Evolutionary conservation across 2,113 vertebrate species (phyloP).

Genomic region (Limnothrissa miodon): DNA sequence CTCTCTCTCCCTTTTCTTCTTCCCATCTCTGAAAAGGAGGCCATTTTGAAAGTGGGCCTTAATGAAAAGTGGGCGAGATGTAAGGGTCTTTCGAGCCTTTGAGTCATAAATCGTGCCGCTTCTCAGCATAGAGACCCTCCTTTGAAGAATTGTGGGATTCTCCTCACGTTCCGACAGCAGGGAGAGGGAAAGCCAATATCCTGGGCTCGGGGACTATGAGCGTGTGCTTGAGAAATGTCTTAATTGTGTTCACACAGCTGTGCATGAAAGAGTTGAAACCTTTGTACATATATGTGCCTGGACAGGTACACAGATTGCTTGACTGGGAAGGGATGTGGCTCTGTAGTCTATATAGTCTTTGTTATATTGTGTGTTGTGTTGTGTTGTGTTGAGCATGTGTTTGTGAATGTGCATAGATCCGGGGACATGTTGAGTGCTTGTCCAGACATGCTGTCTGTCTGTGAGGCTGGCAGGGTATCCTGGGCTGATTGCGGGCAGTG

Average conservation of each 20-base stretch:
- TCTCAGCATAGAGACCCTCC: neutral
- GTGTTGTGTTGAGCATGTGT: neutral
- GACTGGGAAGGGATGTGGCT: neutral
- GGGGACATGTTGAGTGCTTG: slow-evolving; percentile 11
- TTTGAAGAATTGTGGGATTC: neutral
- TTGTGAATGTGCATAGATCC: neutral
- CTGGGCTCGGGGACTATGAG: neutral
- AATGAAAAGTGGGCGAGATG: slow-evolving; percentile 49
- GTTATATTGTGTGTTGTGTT: neutral
- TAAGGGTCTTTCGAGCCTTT: slow-evolving; percentile 27
- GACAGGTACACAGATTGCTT: neutral
- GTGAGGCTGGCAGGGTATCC: neutral
- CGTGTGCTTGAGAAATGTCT: neutral
- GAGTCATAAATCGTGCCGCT: neutral
- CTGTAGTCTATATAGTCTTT: too few relatives aligned
- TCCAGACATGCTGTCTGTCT: neutral
- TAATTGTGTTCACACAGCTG: neutral
- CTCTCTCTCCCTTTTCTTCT: slow-evolving; percentile 32
- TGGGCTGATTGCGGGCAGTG: slow-evolving; percentile 9
- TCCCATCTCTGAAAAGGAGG: slow-evolving; percentile 36
- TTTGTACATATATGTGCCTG: neutral
- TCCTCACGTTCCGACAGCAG: neutral
- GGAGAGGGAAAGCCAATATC: neutral
- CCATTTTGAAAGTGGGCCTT: slow-evolving; percentile 41
- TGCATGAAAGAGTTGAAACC: neutral